phyloP scores from a whole-genome alignment of 1,140 invertebrate genomes.

The Tetramorium alpestre region DNA sequence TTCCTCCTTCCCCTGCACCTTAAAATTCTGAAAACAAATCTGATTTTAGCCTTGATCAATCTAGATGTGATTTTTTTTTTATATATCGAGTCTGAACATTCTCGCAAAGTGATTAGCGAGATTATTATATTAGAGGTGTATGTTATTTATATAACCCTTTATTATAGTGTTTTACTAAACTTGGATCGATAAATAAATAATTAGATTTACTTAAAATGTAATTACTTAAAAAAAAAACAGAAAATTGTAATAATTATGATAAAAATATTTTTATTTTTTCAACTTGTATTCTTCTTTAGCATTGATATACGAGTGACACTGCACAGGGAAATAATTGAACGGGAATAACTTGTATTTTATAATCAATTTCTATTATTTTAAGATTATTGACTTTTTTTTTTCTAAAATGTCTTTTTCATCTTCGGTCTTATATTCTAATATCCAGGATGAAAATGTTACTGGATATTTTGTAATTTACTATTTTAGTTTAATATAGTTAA shows the following conservation, averaged over 20 bases:
- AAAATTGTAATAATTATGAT: neutral
- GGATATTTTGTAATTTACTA: neutral
- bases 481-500: neutral
- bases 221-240: neutral
- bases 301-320: neutral
- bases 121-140: neutral
- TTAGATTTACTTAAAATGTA: neutral
- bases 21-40: slow-evolving; percentile 45
- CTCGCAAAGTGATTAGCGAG: neutral
- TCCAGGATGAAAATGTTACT: neutral
- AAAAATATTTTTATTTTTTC: neutral
- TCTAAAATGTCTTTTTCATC: neutral
- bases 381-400: neutral
- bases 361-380: neutral
- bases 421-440: neutral
- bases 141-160: slow-evolving; percentile 14
- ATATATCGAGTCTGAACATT: neutral
- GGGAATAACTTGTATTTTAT: neutral
- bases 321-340: neutral
- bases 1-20: slow-evolving; percentile 83
- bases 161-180: neutral
- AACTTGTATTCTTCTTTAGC: neutral
- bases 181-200: neutral
- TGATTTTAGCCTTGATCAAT: neutral
- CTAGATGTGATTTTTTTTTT: neutral